These are phyloP conservation scores for Oreochromis aureus DNA, from an alignment of 2,113 vertebrate genomes.

Conservation along the genomic window DNA sequence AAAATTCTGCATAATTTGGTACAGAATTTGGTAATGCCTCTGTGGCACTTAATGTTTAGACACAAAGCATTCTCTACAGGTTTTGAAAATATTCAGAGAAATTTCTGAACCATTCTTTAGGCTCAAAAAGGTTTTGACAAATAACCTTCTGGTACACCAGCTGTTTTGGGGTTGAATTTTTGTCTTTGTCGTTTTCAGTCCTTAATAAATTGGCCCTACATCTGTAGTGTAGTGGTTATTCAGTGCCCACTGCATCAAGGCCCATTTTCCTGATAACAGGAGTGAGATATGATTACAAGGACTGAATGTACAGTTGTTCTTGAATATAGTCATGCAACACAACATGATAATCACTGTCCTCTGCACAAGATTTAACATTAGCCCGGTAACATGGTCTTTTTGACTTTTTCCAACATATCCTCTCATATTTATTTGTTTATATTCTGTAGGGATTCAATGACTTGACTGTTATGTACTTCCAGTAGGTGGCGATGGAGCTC, in stretches of 20 bases:
- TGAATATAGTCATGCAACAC: background rate
- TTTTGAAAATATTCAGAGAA: background rate
- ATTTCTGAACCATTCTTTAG: background rate
- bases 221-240: background rate
- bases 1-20: background rate
- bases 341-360: background rate
- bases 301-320: background rate
- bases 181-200: rapidly evolving
- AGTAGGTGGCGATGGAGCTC: slow-evolving; percentile 25
- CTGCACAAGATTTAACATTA: background rate
- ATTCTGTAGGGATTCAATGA: background rate
- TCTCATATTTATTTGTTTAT: background rate
- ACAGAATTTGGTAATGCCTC: background rate
- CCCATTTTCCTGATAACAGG: background rate
- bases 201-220: background rate
- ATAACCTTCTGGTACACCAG: background rate
- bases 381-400: rapidly evolving
- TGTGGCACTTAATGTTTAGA: background rate
- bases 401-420: background rate
- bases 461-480: background rate
- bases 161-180: background rate
- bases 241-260: background rate
- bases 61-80: background rate
- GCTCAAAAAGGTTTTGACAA: background rate
- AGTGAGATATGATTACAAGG: rapidly evolving